Conservation (phyloP, 2,113 vertebrate species). For the Syngnathus scovelli region DNA sequence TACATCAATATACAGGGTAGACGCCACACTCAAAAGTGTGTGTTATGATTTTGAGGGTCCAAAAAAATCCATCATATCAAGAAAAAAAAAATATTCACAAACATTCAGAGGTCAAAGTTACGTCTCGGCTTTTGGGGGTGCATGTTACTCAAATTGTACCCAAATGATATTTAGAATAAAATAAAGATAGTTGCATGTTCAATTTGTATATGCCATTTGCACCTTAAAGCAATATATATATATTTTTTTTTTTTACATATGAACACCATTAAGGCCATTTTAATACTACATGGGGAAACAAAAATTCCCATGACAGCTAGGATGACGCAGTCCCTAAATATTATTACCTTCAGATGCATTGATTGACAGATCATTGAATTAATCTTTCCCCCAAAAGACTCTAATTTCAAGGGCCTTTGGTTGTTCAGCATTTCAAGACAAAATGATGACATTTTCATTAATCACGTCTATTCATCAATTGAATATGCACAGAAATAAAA, state of each 20-base stretch:
- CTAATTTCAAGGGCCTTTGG: background rate
- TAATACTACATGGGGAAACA: too few species aligned
- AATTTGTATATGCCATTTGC: too few species aligned
- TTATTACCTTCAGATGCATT: background rate
- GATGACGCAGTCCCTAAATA: background rate
- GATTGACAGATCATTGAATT: slow-evolving; percentile 16
- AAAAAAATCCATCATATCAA: background rate
- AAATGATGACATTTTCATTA: slow-evolving; percentile 39
- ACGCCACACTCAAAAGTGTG: too few species aligned
- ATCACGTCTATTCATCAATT: slow-evolving; percentile 55
- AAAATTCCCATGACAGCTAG: background rate
- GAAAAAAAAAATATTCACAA: background rate
- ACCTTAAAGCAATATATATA: background rate
- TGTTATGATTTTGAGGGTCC: background rate
- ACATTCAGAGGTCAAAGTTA: background rate
- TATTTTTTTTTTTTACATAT: background rate
- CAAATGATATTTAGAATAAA: background rate
- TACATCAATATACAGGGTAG: background rate
- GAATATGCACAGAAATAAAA: slow-evolving; percentile 60
- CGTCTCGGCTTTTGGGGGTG: background rate
- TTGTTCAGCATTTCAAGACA: slow-evolving; percentile 4
- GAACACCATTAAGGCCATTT: background rate
- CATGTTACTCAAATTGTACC: background rate
- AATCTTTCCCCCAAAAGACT: background rate
- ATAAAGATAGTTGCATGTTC: background rate